Conservation (phyloP, 1,140 invertebrate species). For the Drosophila auraria region DNA sequence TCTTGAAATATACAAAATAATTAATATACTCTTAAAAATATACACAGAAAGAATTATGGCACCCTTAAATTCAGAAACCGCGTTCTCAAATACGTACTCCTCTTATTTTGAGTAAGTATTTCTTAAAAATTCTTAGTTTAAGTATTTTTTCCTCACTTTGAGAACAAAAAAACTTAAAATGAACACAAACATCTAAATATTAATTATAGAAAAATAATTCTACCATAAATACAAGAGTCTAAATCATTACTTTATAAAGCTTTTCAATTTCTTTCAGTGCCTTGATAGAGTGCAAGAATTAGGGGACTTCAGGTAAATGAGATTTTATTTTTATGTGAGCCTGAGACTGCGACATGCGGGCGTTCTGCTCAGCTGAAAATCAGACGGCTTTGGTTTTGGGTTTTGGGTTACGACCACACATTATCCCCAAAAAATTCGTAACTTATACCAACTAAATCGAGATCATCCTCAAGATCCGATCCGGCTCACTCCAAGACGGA, state of each 20-base stretch:
- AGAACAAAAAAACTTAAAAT: too few relatives aligned
- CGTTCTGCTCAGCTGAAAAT: slow-evolving; percentile 1
- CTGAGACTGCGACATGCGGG: slow-evolving; percentile 15
- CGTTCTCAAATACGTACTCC: too few relatives aligned
- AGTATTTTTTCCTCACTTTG: too few relatives aligned
- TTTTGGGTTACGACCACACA: background rate
- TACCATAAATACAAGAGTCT: background rate
- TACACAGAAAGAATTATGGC: too few relatives aligned
- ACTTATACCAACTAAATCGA: background rate
- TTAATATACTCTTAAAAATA: too few relatives aligned
- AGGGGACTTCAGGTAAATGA: slow-evolving; percentile 17
- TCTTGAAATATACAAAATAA: too few relatives aligned
- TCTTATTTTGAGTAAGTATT: too few relatives aligned
- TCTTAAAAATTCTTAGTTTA: too few relatives aligned
- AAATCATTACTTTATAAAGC: too few relatives aligned
- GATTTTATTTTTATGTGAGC: slow-evolving; percentile 29
- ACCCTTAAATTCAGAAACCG: too few relatives aligned
- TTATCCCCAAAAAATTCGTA: background rate
- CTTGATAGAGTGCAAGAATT: background rate
- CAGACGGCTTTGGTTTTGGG: background rate
- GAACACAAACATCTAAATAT: too few relatives aligned
- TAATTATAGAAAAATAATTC: too few relatives aligned
- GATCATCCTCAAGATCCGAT: slow-evolving; percentile 4
- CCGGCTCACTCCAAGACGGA: slow-evolving; percentile 6
- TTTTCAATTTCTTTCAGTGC: slow-evolving; percentile 6